Evolutionary conservation across 2,113 vertebrate genomes (phyloP), one percentile per base, ranked within the genome.

Genomic region (Oncorhynchus kisutch): DNA sequence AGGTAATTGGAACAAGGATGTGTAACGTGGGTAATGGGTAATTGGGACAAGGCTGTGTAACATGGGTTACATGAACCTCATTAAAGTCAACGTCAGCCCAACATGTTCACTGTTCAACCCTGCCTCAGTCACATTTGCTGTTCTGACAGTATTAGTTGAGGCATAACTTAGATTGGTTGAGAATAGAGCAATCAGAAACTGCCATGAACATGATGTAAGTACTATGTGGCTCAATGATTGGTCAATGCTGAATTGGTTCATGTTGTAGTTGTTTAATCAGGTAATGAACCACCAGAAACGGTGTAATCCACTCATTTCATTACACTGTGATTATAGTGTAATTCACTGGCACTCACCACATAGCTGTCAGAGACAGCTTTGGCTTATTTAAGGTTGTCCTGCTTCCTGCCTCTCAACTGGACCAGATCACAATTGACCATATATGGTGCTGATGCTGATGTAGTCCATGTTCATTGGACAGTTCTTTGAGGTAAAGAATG

Each of bases 371-470:
- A 16, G 49, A 62, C 59, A 8, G 49, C 14, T n/a, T 24, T 24
- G n/a, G 20, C 59, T 27, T 27, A 45, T 34, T 45, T 29, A 22
- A 12, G 59, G 71, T n/a, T 51, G n/a, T 7, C 29, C 13, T 14
- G 12, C n/a, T 22, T 64, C 59, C 71, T 64, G 27, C 31, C 59
- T 64, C 31, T 29, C 16, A 11, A 12, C 59, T 12, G 29, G n/a
- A 73, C 39, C 29, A 16, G 20, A 62, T 62, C n/a, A n/a, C 6
- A 62, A 11, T n/a, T 73, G 71, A 39, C 71, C 71, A 64, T 31
- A 48, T 45, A 64, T 73, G 71, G 59, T 59, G 54, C 11, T 39
- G 71, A 12, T 34, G 54, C 4, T 39, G 71, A 12, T 62, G 71
- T 45, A 4, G 71, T 59, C 11, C 4, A 57, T n/a, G 59, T 11